Conservation (phyloP, 2,113 vertebrate species). For the Arvicanthis niloticus region DNA sequence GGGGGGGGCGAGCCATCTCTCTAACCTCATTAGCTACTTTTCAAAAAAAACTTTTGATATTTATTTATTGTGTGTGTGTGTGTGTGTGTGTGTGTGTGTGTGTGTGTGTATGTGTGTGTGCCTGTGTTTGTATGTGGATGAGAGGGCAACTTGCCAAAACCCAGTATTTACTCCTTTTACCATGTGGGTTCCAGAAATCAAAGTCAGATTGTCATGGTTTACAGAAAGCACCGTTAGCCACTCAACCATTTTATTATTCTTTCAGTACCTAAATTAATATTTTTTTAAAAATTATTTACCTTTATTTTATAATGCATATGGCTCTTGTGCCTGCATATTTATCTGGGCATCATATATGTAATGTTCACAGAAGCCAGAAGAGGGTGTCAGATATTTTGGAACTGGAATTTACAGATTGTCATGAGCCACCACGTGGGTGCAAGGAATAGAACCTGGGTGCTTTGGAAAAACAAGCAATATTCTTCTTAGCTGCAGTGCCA, state of each 20-base stretch:
- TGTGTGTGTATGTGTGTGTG: too few relatives aligned
- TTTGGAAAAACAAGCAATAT: neutral
- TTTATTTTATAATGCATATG: neutral
- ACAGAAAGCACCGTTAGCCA: neutral
- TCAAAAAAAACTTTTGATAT: neutral
- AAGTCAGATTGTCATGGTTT: neutral
- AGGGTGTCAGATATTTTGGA: neutral
- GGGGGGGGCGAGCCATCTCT: neutral
- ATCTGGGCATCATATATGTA: neutral
- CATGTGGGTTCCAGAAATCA: neutral
- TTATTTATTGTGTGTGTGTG: neutral
- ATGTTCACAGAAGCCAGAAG: neutral
- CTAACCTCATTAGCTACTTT: neutral
- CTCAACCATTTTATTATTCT: neutral
- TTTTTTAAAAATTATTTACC: neutral
- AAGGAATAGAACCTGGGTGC: neutral
- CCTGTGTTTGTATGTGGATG: neutral
- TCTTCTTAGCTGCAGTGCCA: neutral
- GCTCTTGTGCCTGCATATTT: neutral
- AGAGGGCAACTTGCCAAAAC: neutral
- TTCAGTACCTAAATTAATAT: neutral
- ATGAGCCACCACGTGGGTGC: neutral
- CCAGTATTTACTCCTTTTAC: neutral
- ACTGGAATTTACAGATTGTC: neutral
- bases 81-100: too few relatives aligned